Base-by-base conservation (phyloP, 2,797 vertebrate genomes). In the Acipenser oxyrinchus region DNA sequence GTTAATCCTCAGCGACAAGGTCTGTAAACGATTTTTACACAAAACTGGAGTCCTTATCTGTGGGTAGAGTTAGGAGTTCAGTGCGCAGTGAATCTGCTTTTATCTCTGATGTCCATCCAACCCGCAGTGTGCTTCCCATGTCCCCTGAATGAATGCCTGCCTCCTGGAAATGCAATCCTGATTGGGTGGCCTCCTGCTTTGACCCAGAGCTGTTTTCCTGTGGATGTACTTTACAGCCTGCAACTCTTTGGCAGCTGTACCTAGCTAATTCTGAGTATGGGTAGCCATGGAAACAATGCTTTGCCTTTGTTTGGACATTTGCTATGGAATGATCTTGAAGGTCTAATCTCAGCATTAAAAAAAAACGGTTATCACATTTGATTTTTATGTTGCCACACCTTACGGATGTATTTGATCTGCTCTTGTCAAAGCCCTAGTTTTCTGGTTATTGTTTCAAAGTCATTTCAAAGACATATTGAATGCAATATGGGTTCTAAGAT, bases 1-100 rank as follows among this genome's bases (percentile, higher is more conserved):
- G 65, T 72, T 75, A 74, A 75, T 70, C 70, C 69, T 68, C 66
- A 65, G 49, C 74, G 76, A 72, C 67, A 75, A 67, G 64, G 69
- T 71, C 51, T 62, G 68, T 58, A 61, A 62, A 60, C 64, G 18
- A 55, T 61, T 66, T 69, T 55, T 37, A 37, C 23, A 37, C 69
- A 51, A 48, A 49, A 53, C 62, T 65, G 64, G 62, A 37, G 0
- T 59, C 59, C 71, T 74, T 66, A 68, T 77, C 68, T 69, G 66
- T 10, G 9, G 48, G 59, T 60, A 49, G 13, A 59, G 70, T 69
- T 69, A 51, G 23, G 11, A 64, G 13, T 64, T 58, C 55, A 51
- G 59, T 48, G 55, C 57, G 59, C 64, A 13, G 69, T 64, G 67
- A 64, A 68, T 73, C 66, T 72, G 53, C 15, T 10, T 13, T 37